Conservation (phyloP, 2,888 invertebrate species). For the Dorcus hopei region DNA sequence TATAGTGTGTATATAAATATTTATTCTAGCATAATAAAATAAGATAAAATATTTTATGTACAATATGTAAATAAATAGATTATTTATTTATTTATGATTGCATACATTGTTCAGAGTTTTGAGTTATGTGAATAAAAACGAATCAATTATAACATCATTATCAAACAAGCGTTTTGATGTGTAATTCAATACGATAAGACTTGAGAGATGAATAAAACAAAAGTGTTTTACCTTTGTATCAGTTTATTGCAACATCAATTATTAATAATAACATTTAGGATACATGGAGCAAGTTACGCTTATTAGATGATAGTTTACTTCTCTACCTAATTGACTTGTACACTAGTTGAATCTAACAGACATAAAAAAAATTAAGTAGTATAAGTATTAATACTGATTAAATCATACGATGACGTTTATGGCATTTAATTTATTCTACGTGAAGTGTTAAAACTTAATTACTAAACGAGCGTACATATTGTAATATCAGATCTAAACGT, state of each 20-base stretch:
- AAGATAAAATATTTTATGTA: not conserved
- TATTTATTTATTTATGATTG: not conserved
- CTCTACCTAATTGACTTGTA: not conserved
- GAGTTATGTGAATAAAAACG: not conserved
- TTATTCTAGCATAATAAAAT: not conserved
- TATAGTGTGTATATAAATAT: not conserved
- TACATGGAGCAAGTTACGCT: not conserved
- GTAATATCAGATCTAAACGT: too few species aligned
- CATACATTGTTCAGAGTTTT: not conserved
- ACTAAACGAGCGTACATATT: too few species aligned
- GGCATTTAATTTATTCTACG: conserved; percentile 10
- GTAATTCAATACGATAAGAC: too few species aligned
- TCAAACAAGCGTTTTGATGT: too few species aligned
- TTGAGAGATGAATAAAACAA: too few species aligned
- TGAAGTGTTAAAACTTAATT: not conserved
- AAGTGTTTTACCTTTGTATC: not conserved
- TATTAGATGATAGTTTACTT: not conserved
- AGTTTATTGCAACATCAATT: conserved; percentile 1
- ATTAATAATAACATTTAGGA: not conserved
- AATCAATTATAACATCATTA: too few species aligned
- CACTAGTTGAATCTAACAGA: conserved; percentile 1
- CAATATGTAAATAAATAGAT: not conserved
- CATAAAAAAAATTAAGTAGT: conserved; percentile 11
- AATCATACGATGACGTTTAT: conserved; percentile 12
- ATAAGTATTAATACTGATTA: conserved; percentile 13